phyloP scores from a whole-genome alignment of 2,113 vertebrate species.

The Otocyon megalotis region DNA sequence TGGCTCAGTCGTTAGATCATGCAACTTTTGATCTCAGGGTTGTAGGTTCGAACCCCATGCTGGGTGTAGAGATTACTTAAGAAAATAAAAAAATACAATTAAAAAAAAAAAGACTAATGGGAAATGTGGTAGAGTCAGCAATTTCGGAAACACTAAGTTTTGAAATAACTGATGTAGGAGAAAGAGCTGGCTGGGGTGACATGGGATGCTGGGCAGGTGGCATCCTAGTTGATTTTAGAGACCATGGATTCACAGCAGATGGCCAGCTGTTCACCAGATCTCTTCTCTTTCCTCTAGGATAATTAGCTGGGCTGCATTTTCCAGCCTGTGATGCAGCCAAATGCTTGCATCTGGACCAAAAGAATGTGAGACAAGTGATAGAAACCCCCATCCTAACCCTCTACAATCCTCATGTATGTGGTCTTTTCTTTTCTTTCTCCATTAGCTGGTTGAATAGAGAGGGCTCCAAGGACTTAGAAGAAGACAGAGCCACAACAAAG shows the following conservation, averaged over 20 bases:
- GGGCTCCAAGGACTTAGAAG: background rate
- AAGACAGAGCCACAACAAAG: constrained; percentile 2
- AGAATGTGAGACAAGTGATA: background rate
- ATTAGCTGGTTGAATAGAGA: background rate
- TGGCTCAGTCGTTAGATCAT: background rate
- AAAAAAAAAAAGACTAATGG: background rate
- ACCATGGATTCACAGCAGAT: background rate
- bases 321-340: background rate
- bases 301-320: background rate
- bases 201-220: background rate
- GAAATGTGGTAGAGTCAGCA: background rate
- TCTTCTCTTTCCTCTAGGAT: background rate
- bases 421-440: constrained; percentile 8
- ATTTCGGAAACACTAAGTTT: background rate
- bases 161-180: background rate
- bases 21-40: background rate
- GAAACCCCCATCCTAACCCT: background rate
- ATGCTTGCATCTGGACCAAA: background rate
- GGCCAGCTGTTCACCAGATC: background rate
- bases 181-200: background rate
- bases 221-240: background rate
- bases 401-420: background rate
- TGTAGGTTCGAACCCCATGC: background rate
- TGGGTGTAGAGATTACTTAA: background rate
- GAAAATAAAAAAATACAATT: background rate